Conservation (phyloP, 2,113 vertebrate genomes). For the Chloroceryle aenea region DNA sequence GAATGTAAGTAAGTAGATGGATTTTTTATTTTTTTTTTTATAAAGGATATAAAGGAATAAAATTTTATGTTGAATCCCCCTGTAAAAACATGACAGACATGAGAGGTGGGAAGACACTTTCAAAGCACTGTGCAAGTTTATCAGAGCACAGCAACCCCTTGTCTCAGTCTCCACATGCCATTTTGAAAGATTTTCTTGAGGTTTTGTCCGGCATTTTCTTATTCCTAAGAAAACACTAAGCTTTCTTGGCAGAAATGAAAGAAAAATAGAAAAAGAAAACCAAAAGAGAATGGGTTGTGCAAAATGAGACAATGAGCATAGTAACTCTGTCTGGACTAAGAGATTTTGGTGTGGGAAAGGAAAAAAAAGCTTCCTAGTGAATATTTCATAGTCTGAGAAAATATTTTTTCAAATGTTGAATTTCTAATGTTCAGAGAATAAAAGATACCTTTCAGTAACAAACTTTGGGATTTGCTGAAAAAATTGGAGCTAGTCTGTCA, state of each 20-base stretch:
- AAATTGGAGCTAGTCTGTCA: background rate
- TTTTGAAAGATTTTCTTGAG: background rate
- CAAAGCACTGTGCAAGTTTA: background rate
- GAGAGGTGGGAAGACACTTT: background rate
- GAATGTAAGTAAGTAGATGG: background rate
- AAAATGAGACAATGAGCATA: background rate
- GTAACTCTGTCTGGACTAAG: background rate
- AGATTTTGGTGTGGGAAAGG: background rate
- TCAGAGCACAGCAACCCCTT: background rate
- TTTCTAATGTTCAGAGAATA: background rate
- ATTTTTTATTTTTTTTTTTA: background rate
- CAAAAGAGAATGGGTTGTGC: background rate
- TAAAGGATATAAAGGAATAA: background rate
- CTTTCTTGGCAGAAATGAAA: background rate
- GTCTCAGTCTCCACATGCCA: background rate
- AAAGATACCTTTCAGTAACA: background rate
- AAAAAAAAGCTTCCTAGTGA: background rate
- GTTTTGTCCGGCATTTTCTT: background rate
- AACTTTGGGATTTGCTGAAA: background rate
- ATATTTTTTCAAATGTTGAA: background rate
- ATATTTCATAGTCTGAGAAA: background rate
- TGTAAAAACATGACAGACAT: background rate
- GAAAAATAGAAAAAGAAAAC: background rate
- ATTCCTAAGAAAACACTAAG: background rate
- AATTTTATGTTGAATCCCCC: background rate